phyloP scores from a whole-genome alignment of 92 coral and sea anemone species.

The Blastomussa wellsi region DNA sequence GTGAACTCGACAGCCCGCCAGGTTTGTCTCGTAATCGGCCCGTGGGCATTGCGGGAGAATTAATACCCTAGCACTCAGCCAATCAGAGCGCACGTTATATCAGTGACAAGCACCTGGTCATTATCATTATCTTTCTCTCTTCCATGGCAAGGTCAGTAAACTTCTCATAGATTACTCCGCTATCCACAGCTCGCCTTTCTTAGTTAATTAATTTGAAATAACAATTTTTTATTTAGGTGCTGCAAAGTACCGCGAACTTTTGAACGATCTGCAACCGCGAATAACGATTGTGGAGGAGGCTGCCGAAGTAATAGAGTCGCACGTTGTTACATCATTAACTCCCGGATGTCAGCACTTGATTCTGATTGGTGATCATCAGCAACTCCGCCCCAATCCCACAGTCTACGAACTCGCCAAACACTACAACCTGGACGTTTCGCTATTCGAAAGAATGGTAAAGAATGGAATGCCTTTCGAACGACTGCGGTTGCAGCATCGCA shows the following conservation, averaged over 20 bases:
- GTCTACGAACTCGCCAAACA: constrained; percentile 45
- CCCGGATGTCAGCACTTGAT: constrained; percentile 56
- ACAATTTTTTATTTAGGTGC: constrained; percentile 31
- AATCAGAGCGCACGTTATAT: too few species aligned
- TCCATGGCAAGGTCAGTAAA: too few species aligned
- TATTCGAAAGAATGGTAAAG: constrained; percentile 62
- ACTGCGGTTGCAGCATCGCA: constrained; percentile 81
- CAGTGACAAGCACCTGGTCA: too few species aligned
- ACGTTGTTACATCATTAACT: constrained; percentile 53
- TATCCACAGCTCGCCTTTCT: too few species aligned
- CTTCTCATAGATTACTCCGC: too few species aligned
- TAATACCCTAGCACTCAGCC: too few species aligned
- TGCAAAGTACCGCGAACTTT: constrained; percentile 32
- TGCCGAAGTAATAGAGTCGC: constrained; percentile 64
- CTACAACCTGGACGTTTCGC: constrained; percentile 55
- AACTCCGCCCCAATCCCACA: constrained; percentile 62
- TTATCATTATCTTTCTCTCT: too few species aligned
- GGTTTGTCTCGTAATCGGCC: too few species aligned
- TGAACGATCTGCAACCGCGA: constrained; percentile 24
- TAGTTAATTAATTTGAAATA: too few species aligned
- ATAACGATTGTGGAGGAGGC: constrained; percentile 66
- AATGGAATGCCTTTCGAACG: constrained; percentile 76
- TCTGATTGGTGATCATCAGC: constrained; percentile 68
- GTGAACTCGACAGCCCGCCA: too few species aligned
- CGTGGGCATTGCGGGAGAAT: too few species aligned